phyloP scores from a whole-genome alignment of 2,888 invertebrate species.

The Rhagophthalmus giganteus region DNA sequence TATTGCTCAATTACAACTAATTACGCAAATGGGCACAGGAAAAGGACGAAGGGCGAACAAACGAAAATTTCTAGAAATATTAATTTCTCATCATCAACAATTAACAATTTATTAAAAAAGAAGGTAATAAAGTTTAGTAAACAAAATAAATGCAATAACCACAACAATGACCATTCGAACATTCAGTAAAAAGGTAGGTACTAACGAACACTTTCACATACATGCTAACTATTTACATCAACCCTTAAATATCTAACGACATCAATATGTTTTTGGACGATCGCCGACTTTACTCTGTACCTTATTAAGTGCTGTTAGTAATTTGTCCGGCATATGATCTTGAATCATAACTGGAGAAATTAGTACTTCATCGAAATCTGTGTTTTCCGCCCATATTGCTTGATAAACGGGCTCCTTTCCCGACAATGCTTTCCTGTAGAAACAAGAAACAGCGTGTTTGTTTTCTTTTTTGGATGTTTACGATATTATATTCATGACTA shows the following conservation, averaged over 20 bases:
- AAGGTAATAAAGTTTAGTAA: too few relatives aligned
- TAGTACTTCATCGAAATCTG: slow-evolving; percentile 83
- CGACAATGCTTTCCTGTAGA: slow-evolving; percentile 66
- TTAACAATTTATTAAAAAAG: too few relatives aligned
- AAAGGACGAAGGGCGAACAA: too few relatives aligned
- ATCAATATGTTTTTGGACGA: slow-evolving; percentile 10
- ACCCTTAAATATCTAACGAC: slow-evolving; percentile 3
- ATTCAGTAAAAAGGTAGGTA: background rate
- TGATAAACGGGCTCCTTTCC: slow-evolving; percentile 81
- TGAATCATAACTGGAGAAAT: slow-evolving; percentile 89
- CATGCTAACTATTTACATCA: slow-evolving; percentile 9
- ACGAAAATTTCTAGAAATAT: too few relatives aligned
- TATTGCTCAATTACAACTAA: too few relatives aligned
- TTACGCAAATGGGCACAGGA: too few relatives aligned
- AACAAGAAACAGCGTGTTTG: slow-evolving; percentile 19
- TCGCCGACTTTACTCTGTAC: slow-evolving; percentile 63
- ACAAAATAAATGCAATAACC: slow-evolving; percentile 4
- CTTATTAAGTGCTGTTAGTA: slow-evolving; percentile 81
- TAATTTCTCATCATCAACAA: too few relatives aligned
- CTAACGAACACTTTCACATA: slow-evolving; percentile 5
- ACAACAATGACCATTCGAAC: background rate
- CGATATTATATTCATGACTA: background rate
- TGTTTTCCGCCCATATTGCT: slow-evolving; percentile 83
- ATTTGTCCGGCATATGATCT: slow-evolving; percentile 89
- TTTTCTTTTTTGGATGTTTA: background rate